Evolutionary conservation across 2,797 vertebrate genomes (phyloP).

Genomic region (Lindbergichthys nudifrons): DNA sequence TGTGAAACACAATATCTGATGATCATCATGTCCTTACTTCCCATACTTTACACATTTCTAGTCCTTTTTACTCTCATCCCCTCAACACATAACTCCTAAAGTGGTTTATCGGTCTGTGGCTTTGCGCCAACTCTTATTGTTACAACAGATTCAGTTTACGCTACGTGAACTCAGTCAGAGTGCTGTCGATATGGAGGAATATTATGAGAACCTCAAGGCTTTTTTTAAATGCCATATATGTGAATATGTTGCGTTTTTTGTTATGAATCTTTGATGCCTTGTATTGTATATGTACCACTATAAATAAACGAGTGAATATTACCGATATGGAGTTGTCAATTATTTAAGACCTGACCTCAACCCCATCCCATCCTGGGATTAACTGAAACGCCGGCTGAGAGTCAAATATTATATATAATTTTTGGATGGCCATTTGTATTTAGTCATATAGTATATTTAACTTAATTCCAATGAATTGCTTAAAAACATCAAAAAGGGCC

Average conservation of each 20-base stretch:
- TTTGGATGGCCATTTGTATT: not conserved
- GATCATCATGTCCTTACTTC: not conserved
- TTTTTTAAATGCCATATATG: slow-evolving; percentile 38
- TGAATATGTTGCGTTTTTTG: slow-evolving; percentile 53
- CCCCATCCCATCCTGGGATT: not conserved
- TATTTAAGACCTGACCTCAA: slow-evolving; percentile 7
- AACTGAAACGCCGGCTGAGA: not conserved
- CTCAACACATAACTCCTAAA: slow-evolving; percentile 7
- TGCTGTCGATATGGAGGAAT: slow-evolving; percentile 35
- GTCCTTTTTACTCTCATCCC: not conserved
- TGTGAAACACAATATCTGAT: not conserved
- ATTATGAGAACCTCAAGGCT: slow-evolving; percentile 5
- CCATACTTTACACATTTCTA: not conserved
- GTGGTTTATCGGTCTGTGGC: not conserved
- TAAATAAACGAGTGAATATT: slow-evolving; percentile 72
- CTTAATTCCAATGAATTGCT: not conserved
- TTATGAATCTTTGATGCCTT: slow-evolving; percentile 41
- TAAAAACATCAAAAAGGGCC: not conserved
- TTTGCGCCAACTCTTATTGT: slow-evolving; percentile 12
- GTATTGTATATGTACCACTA: slow-evolving; percentile 51
- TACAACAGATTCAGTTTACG: slow-evolving; percentile 21
- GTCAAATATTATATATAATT: not conserved
- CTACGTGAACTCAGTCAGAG: slow-evolving; percentile 16
- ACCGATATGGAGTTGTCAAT: not conserved
- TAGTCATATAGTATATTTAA: not conserved